A percentile compares a stretch with the other conserved stretches of the same genome.
Evolutionary conservation across 1,140 invertebrate species (phyloP).

Genomic region (Rhagoletis pomonella): DNA sequence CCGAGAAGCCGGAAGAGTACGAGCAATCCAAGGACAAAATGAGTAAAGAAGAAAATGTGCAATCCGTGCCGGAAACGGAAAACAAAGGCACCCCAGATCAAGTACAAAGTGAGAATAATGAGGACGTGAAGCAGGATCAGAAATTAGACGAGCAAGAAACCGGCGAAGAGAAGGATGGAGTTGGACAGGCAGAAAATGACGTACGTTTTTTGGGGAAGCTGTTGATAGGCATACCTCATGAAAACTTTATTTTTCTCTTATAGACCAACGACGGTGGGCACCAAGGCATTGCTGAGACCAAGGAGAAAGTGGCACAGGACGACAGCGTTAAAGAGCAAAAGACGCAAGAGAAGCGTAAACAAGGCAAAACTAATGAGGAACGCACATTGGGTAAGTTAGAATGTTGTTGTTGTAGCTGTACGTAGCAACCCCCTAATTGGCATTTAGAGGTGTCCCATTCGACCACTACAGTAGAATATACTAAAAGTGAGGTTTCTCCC

Average conservation of each 20-base stretch:
- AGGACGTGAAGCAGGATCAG: slow-evolving; percentile 70
- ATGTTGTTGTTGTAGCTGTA: background rate
- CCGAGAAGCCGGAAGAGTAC: slow-evolving; percentile 77
- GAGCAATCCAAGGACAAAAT: slow-evolving; percentile 81
- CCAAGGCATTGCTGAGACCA: slow-evolving; percentile 76
- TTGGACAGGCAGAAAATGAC: slow-evolving; percentile 79
- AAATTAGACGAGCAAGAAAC: slow-evolving; percentile 72
- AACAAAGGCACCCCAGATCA: slow-evolving; percentile 70
- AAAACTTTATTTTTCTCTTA: background rate
- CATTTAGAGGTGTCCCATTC: too few relatives aligned
- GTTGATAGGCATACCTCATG: background rate
- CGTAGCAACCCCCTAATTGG: too few relatives aligned
- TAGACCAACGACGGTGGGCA: slow-evolving; percentile 77
- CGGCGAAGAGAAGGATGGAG: slow-evolving; percentile 78
- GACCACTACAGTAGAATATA: too few relatives aligned
- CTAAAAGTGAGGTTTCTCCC: too few relatives aligned
- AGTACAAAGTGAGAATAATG: slow-evolving; percentile 63
- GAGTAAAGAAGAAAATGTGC: slow-evolving; percentile 76
- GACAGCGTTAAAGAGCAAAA: slow-evolving; percentile 70
- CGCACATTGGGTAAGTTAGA: slow-evolving; percentile 76
- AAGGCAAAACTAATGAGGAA: slow-evolving; percentile 76
- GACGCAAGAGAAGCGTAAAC: slow-evolving; percentile 69
- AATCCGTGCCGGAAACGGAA: slow-evolving; percentile 75
- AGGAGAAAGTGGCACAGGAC: slow-evolving; percentile 73
- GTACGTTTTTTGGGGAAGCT: slow-evolving; percentile 67